Percentiles rank a stretch among this genome's conserved stretches.
Conservation (phyloP, 1,140 invertebrate species). For the Pygmarrhopalites habei region DNA sequence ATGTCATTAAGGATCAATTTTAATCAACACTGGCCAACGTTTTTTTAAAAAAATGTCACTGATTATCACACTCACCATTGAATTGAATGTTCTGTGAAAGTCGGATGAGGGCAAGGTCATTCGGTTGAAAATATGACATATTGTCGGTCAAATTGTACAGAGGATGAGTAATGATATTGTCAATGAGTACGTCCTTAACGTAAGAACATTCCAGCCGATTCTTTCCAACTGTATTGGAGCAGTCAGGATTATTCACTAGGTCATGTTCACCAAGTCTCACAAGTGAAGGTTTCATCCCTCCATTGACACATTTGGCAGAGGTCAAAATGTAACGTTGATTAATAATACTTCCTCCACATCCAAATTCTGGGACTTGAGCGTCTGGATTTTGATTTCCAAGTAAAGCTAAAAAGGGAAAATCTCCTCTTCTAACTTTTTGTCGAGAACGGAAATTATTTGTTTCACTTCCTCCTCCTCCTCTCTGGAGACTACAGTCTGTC, state of each 20-base stretch:
- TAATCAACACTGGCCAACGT: too few species aligned
- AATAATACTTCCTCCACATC: background rate
- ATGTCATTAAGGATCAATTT: too few species aligned
- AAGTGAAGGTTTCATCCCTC: background rate
- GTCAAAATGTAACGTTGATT: background rate
- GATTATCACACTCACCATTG: conserved; percentile 1
- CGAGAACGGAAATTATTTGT: background rate
- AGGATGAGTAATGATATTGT: conserved; percentile 36
- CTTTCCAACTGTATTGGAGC: background rate
- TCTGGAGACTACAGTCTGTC: conserved; percentile 4
- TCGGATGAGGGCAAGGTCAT: conserved; percentile 15
- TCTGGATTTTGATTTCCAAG: conserved; percentile 16
- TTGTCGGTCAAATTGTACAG: conserved; percentile 46
- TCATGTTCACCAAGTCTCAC: conserved; percentile 14
- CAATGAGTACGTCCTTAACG: conserved; percentile 2
- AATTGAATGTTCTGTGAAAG: background rate
- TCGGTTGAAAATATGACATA: conserved; percentile 33
- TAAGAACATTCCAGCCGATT: conserved; percentile 2
- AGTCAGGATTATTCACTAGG: conserved; percentile 15
- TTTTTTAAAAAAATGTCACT: too few species aligned
- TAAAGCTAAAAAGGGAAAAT: conserved; percentile 8
- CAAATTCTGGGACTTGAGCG: background rate
- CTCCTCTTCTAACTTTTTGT: background rate
- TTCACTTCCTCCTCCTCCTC: background rate
- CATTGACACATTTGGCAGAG: background rate